phyloP scores from a whole-genome alignment of 2,113 vertebrate species.

The Gymnarchus niloticus region DNA sequence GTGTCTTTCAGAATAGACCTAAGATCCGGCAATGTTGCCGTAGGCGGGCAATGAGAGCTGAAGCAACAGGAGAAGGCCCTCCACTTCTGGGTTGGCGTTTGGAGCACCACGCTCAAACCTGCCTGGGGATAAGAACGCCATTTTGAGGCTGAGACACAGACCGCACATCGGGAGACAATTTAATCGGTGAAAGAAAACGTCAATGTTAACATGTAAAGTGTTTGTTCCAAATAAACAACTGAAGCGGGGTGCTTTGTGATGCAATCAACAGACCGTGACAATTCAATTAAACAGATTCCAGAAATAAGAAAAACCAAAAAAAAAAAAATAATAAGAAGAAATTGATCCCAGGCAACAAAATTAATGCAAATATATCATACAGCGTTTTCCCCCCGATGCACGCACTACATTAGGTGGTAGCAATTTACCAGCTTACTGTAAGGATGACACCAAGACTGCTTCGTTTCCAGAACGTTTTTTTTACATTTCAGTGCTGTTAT shows the following conservation, averaged over 20 bases:
- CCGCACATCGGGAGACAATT: not conserved
- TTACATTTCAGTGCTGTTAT: not conserved
- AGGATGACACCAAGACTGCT: not conserved
- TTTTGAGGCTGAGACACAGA: not conserved
- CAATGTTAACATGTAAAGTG: not conserved
- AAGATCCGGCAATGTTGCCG: not conserved
- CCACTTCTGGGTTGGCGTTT: not conserved
- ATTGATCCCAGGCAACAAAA: constrained; percentile 2
- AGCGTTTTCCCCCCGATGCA: not conserved
- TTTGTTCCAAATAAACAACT: constrained; percentile 7
- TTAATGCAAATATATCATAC: not conserved
- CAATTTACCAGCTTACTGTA: not conserved
- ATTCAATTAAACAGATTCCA: not conserved
- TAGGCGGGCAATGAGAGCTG: not conserved
- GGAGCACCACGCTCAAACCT: not conserved
- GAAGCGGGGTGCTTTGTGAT: not conserved
- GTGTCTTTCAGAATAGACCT: not conserved
- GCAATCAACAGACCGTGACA: not conserved
- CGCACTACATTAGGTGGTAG: not conserved
- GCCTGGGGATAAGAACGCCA: not conserved
- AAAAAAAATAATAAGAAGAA: not conserved
- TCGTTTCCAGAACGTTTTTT: not conserved
- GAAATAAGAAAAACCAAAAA: not conserved
- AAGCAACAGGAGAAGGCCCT: not conserved
- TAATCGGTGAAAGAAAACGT: not conserved